Evolutionary conservation across 2,888 invertebrate genomes (phyloP), one percentile per base, ranked within the genome.

Genomic region (Aspidiotus rigidus): DNA sequence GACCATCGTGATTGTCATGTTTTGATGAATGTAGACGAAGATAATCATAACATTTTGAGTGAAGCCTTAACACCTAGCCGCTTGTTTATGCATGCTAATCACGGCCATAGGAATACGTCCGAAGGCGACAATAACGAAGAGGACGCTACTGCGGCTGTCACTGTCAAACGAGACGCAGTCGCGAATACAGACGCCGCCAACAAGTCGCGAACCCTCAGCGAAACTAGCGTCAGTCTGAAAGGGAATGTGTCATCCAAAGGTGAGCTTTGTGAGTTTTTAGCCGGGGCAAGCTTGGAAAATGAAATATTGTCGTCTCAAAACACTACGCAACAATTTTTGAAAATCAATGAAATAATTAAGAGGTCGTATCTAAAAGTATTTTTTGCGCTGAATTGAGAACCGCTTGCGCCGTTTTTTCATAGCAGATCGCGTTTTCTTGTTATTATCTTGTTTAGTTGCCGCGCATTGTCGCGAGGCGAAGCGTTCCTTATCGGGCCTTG

Each of bases 11-110:
- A 55, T 40, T 64, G 39, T 64, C 39, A 44, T 57, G 56, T 64
- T 56, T 40, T 40, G 28, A 61, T 69, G 62, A 69, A 61, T 15
- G 40, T 62, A 10, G 55, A 61, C 54, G 69, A 62, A 54, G 49
- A 56, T 60, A 49, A 61, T 61, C 54, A 55, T 69, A 62, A 69
- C 69, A 49, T 55, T 54, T 61, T 61, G 69, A 41, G 53, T 61
- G 69, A 62, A 61, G 69, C 69, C 17, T 62, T 69, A 69, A 69
- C 69, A 62, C 69, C 55, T 41, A 69, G 69, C 16, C 54, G 61
- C 61, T 69, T 69, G 69, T 69, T 69, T 54, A 69, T 44, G 62
- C 69, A 69, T 69, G 69, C 69, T 69, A 62, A 69, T 69, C 62
- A 69, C 69, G 17, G 17, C 55, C 57, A 69, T 55, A 62, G 62